Evolutionary conservation across 2,797 vertebrate genomes (phyloP).

Genomic region (Anas acuta): DNA sequence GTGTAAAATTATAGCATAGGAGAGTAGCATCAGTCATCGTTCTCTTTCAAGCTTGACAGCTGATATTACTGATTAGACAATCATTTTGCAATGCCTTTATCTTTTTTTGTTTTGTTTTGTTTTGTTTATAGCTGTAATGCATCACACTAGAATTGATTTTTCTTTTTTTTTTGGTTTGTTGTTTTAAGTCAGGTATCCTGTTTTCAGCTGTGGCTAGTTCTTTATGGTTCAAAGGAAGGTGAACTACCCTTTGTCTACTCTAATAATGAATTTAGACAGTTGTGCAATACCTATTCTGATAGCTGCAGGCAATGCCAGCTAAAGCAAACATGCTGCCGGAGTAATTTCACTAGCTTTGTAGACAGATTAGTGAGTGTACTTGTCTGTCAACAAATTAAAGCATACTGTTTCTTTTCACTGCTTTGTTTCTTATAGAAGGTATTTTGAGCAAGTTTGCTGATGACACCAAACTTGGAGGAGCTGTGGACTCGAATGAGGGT

Average conservation of each 20-base stretch:
- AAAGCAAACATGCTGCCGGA: neutral
- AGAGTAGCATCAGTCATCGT: neutral
- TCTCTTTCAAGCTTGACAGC: neutral
- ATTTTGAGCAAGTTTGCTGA: too few relatives aligned
- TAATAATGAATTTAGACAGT: neutral
- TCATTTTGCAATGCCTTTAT: neutral
- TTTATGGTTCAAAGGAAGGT: neutral
- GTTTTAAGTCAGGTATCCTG: neutral
- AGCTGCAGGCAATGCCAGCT: neutral
- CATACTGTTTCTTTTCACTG: neutral
- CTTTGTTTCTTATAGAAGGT: neutral
- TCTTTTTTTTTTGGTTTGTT: neutral
- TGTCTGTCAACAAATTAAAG: neutral
- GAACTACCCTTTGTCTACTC: neutral
- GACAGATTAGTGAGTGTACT: neutral
- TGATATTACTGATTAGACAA: neutral
- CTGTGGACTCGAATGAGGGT: too few relatives aligned
- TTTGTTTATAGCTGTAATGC: neutral
- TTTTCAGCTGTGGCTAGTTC: neutral
- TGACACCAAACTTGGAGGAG: too few relatives aligned
- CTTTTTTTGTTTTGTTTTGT: neutral
- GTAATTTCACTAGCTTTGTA: neutral
- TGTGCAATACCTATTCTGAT: neutral
- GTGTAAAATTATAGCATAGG: neutral
- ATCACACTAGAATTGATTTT: neutral